phyloP scores from a whole-genome alignment of 2,797 vertebrate species.

The Phrynocephalus guinanensis region DNA sequence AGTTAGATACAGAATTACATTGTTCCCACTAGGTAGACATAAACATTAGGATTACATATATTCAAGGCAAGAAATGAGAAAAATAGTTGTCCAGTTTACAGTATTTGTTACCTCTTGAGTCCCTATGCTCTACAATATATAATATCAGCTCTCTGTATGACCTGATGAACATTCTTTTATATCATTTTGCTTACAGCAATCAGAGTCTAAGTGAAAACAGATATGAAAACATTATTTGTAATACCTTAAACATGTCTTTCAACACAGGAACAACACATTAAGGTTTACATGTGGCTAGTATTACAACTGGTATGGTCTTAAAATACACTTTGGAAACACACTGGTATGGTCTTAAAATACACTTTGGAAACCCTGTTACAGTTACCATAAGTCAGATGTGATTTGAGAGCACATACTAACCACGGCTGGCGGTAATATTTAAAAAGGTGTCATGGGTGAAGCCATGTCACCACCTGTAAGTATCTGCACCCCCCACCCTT shows the following conservation, averaged over 20 bases:
- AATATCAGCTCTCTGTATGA: background rate
- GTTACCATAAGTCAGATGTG: no score
- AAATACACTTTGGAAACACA: no score
- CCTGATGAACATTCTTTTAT: background rate
- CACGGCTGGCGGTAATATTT: background rate
- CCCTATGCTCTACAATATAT: background rate
- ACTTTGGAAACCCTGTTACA: no score
- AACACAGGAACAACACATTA: background rate
- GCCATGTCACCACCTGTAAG: background rate
- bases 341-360: no score
- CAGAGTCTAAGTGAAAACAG: background rate
- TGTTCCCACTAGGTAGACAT: background rate
- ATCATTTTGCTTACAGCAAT: background rate
- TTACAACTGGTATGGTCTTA: background rate
- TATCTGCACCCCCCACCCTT: background rate
- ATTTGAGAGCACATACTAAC: no score
- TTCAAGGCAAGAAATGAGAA: background rate
- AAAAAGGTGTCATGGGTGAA: background rate
- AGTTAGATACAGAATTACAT: background rate
- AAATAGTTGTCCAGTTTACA: background rate
- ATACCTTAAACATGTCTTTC: background rate
- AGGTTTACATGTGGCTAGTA: background rate
- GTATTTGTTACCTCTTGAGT: background rate
- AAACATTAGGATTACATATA: background rate
- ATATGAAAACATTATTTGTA: background rate